Evolutionary conservation across 2,797 vertebrate species (phyloP).

Genomic region (Mionectes olivaceus): DNA sequence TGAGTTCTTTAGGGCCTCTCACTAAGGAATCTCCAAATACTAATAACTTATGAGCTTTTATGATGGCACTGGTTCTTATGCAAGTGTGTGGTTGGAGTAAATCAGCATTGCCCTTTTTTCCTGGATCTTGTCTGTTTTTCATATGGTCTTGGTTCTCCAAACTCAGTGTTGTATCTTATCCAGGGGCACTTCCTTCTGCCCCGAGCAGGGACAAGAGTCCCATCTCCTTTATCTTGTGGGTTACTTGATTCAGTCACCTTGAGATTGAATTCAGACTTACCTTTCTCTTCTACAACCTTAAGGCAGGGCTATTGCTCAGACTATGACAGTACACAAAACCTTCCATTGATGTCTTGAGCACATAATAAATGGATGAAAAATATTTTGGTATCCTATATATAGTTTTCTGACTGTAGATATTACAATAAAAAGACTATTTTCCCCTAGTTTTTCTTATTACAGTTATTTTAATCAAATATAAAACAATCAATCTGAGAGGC

Average conservation of each 20-base stretch:
- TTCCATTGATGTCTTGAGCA: background rate
- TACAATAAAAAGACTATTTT: background rate
- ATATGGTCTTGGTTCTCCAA: background rate
- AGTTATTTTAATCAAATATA: conserved; percentile 58
- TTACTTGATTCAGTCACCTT: background rate
- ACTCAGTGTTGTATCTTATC: background rate
- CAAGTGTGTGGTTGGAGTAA: background rate
- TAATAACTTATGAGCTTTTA: background rate
- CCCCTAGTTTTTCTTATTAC: conserved; percentile 10
- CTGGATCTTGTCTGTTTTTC: background rate
- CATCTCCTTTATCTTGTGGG: background rate
- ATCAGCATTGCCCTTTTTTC: background rate
- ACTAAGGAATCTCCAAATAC: background rate
- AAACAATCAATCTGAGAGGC: conserved; percentile 64
- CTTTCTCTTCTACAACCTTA: background rate
- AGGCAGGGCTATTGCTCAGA: background rate
- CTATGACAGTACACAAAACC: background rate
- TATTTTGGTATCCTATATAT: background rate
- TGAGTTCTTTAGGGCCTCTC: background rate
- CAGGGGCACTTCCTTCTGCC: background rate
- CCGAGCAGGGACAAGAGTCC: background rate
- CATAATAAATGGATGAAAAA: background rate
- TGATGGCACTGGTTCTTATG: background rate
- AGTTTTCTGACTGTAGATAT: background rate
- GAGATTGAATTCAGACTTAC: background rate